These are phyloP conservation scores for Pantala flavescens DNA, from an alignment of 1,140 invertebrate species.

Conservation along the genomic window DNA sequence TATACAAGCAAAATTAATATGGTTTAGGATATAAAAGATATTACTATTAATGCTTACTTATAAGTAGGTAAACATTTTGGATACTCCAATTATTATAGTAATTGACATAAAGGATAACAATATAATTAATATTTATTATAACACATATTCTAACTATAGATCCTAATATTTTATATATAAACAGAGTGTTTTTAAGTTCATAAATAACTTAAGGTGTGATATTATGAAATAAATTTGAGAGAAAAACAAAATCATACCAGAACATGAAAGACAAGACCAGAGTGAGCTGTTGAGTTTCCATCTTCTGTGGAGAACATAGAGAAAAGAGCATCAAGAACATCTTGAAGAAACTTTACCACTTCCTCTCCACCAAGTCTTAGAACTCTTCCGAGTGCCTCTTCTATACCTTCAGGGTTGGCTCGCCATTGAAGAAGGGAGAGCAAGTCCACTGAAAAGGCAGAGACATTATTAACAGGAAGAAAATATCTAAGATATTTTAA, in stretches of 20 bases:
- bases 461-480: not conserved
- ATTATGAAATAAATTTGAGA: too few species aligned
- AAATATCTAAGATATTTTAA: conserved; percentile 17
- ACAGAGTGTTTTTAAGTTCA: too few species aligned
- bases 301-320: conserved; percentile 90
- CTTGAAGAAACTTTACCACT: conserved; percentile 92
- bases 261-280: conserved; percentile 66
- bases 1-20: conserved; percentile 9
- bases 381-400: conserved; percentile 71
- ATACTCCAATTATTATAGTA: too few species aligned
- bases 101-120: too few species aligned
- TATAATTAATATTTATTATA: too few species aligned
- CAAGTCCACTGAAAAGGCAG: conserved; percentile 57
- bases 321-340: conserved; percentile 89
- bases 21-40: not conserved
- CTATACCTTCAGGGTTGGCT: conserved; percentile 70
- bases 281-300: conserved; percentile 66
- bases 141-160: too few species aligned
- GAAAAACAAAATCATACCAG: conserved; percentile 35
- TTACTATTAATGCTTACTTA: not conserved
- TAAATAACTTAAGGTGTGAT: too few species aligned
- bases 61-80: not conserved
- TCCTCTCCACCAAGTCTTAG: conserved; percentile 76
- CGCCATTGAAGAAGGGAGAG: conserved; percentile 85
- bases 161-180: too few species aligned